Percentiles rank a stretch among this genome's conserved stretches.
Evolutionary conservation across 64 coral and sea anemone species (phyloP).

Genomic region (Hydrozoanthus tunicans): DNA sequence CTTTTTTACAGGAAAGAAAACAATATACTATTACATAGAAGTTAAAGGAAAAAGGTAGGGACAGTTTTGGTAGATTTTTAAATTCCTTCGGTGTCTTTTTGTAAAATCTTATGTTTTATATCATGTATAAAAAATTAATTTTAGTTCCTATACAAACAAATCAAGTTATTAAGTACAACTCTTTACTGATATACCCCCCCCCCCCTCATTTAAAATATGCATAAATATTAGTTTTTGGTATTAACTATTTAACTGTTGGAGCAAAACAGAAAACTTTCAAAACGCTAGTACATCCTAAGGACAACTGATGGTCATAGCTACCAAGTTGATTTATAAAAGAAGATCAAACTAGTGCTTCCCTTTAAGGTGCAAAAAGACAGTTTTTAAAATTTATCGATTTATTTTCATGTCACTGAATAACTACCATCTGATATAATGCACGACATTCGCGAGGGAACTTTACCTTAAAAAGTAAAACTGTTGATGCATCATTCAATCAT

Average conservation of each 20-base stretch:
- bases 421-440: constrained; percentile 54
- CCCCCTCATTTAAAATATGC: too few relatives aligned
- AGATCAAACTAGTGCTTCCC: constrained; percentile 21
- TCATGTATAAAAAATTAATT: too few relatives aligned
- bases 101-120: too few relatives aligned
- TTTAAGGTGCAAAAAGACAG: constrained; percentile 13
- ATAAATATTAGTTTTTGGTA: not conserved
- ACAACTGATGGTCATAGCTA: not conserved
- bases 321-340: not conserved
- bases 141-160: too few relatives aligned
- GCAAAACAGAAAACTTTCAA: not conserved
- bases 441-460: constrained; percentile 18
- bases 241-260: too few relatives aligned
- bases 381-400: not conserved
- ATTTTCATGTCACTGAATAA: constrained; percentile 39
- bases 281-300: constrained; percentile 17
- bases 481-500: not conserved
- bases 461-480: constrained; percentile 17
- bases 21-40: too few relatives aligned
- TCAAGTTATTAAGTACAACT: too few relatives aligned
- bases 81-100: too few relatives aligned
- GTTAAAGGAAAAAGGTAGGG: too few relatives aligned
- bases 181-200: too few relatives aligned
- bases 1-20: too few relatives aligned
- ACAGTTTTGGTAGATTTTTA: too few relatives aligned